These are phyloP conservation scores for Pammene aurita DNA, from an alignment of 2,888 invertebrate species.

Conservation along the genomic window DNA sequence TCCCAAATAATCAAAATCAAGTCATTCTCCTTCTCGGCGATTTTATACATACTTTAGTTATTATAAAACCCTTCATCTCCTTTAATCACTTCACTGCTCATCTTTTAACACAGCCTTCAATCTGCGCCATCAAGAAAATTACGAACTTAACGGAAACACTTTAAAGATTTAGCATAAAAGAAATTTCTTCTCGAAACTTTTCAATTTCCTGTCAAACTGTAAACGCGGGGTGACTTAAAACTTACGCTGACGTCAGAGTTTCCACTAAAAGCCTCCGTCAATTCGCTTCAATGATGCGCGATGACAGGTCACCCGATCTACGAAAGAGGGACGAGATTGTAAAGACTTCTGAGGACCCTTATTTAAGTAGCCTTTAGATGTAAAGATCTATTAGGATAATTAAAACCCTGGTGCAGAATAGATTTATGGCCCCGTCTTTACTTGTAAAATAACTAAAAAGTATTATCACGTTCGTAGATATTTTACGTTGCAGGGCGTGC, in stretches of 20 bases:
- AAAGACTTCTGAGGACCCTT: background rate
- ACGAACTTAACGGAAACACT: slow-evolving; percentile 41
- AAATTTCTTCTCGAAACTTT: slow-evolving; percentile 35
- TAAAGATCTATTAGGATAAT: slow-evolving; percentile 13
- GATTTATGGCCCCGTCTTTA: too few relatives aligned
- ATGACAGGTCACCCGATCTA: slow-evolving; percentile 54
- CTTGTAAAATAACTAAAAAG: too few relatives aligned
- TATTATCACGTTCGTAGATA: too few relatives aligned
- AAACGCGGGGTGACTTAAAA: slow-evolving; percentile 56
- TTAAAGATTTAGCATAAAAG: slow-evolving; percentile 29
- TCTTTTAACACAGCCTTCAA: background rate
- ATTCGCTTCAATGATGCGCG: slow-evolving; percentile 59
- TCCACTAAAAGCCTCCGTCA: slow-evolving; percentile 67
- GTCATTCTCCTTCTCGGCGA: too few relatives aligned
- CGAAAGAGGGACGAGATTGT: slow-evolving; percentile 41
- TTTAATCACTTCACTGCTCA: slow-evolving; percentile 1
- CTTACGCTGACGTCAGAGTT: slow-evolving; percentile 63
- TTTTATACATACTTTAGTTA: too few relatives aligned
- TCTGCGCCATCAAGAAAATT: slow-evolving; percentile 6
- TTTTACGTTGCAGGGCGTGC: too few relatives aligned
- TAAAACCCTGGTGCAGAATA: background rate
- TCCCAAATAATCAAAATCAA: too few relatives aligned
- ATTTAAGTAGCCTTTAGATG: background rate
- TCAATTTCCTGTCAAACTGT: slow-evolving; percentile 44
- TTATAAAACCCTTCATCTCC: background rate